Evolutionary conservation across 92 coral and sea anemone species (phyloP), one percentile per base, ranked within the genome.

Genomic region (Palythoa heliodiscus): DNA sequence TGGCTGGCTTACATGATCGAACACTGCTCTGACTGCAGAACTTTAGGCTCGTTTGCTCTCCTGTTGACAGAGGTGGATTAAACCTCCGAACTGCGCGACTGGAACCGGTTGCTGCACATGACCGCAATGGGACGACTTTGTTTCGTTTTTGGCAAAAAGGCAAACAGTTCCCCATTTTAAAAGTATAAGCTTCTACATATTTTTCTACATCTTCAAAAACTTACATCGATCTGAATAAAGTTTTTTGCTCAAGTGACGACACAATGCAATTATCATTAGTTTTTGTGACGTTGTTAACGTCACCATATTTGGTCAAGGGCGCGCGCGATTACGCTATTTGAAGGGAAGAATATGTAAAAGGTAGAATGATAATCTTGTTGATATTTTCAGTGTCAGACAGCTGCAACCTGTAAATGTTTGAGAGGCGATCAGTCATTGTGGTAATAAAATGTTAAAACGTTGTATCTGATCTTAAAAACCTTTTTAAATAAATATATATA

Each of bases 161-260:
- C 8, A 78, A 19, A 60, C 83, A 78, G 17, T 78, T 78, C 19
- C 83, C 83, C 83, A 78, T 78, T 37, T 60, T 78, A 3, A 7
- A 29, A 11, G 11, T 25, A 57, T 15, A 16, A 4, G 57, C 35
- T 8, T 11, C 22, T 14, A 55, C 24, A 54, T n/a, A 15, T 23
- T 40, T 61, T 11, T 2, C 54, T n/a, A 53, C 19, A 1, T 19
- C 54, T 0, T 11, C 53, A 78, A 61, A 58, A 38, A 13, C 4
- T 3, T 37, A 7, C 10, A 11, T 2, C 14, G 38, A 58, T 25
- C 25, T 78, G 13, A 29, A 1, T 12, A 58, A 78, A 19, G 10
- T 10, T 37, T 19, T 75, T 22, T 7, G 52, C 11, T 10, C 7
- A n/a, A 2, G 40, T 78, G 70, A 58, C 83, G 83, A 61, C 83